These are phyloP conservation scores for Phoxinus phoxinus DNA, from an alignment of 2,113 vertebrate genomes.

Conservation along the genomic window DNA sequence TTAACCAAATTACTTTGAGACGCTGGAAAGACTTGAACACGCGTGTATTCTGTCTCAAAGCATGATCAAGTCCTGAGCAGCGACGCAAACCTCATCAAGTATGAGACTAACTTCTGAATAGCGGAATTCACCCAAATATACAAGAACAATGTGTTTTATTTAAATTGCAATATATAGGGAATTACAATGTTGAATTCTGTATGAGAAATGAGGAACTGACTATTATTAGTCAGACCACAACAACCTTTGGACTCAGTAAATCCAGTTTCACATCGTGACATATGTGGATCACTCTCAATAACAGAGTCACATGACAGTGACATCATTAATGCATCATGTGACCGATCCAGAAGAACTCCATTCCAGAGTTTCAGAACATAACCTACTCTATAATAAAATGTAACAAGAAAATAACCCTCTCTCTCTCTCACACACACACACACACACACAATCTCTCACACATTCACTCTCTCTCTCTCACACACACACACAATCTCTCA, in stretches of 20 bases:
- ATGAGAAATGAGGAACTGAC: not conserved
- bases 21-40: too few species aligned
- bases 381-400: too few species aligned
- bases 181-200: not conserved
- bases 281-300: not conserved
- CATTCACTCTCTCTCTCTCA: too few species aligned
- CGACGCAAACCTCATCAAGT: too few species aligned
- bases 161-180: not conserved
- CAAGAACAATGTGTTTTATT: not conserved
- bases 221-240: not conserved
- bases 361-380: constrained; percentile 47
- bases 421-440: too few species aligned
- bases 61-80: too few species aligned
- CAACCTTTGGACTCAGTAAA: not conserved
- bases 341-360: constrained; percentile 32
- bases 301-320: constrained; percentile 63
- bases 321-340: constrained; percentile 6
- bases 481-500: too few species aligned
- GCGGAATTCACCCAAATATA: not conserved
- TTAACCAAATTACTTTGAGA: too few species aligned
- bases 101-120: too few species aligned
- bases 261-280: not conserved
- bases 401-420: too few species aligned
- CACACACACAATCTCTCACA: too few species aligned
- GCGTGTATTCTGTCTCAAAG: too few species aligned